A percentile compares a stretch with the other conserved stretches of the same genome.
phyloP scores from a whole-genome alignment of 2,113 vertebrate species.

The Nesogale talazaci region DNA sequence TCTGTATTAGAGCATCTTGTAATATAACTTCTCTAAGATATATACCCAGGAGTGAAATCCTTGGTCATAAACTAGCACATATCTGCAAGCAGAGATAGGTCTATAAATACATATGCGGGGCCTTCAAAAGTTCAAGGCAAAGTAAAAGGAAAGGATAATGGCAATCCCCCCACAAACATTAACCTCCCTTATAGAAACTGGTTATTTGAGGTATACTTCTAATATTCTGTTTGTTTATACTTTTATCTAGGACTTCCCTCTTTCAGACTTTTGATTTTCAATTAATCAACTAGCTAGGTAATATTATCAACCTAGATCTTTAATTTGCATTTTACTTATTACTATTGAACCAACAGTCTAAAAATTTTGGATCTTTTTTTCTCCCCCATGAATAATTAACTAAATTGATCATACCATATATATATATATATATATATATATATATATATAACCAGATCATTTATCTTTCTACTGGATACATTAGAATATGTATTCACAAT shows the following conservation, averaged over 20 bases:
- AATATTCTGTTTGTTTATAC: not conserved
- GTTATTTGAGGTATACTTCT: not conserved
- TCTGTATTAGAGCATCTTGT: not conserved
- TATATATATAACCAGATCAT: not conserved
- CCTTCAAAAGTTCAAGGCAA: too few species aligned
- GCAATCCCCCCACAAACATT: too few species aligned
- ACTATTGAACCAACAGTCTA: not conserved
- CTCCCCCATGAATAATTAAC: not conserved
- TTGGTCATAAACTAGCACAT: not conserved
- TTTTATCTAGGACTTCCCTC: not conserved
- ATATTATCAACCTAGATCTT: not conserved
- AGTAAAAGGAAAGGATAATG: too few species aligned
- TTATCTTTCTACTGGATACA: not conserved
- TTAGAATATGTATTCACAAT: not conserved
- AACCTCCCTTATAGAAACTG: not conserved
- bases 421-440: not conserved
- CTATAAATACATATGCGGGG: constrained; percentile 10
- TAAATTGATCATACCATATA: not conserved
- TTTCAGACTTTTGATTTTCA: not conserved
- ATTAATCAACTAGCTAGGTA: not conserved
- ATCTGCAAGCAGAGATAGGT: not conserved
- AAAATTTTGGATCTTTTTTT: not conserved
- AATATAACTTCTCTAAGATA: not conserved
- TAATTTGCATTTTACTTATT: not conserved
- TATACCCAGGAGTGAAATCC: not conserved